Conservation (phyloP, 2,113 vertebrate species). For the Deroptyus accipitrinus region DNA sequence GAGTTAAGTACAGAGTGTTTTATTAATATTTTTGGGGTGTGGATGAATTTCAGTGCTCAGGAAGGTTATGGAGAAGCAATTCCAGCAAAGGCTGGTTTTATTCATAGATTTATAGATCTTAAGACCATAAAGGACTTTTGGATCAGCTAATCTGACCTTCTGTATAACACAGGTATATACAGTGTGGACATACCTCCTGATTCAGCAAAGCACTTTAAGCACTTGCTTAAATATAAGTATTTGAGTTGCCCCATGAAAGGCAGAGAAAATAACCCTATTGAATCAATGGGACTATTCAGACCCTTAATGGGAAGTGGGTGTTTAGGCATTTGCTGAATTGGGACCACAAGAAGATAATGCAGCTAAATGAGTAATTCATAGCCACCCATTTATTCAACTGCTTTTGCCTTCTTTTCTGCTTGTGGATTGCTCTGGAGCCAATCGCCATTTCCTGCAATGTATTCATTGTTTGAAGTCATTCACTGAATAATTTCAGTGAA, state of each 20-base stretch:
- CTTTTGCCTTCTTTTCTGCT: constrained; percentile 66
- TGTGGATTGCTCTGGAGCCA: constrained; percentile 56
- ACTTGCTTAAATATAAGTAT: constrained; percentile 63
- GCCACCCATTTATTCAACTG: constrained; percentile 62
- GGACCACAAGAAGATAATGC: constrained; percentile 59
- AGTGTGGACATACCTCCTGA: constrained; percentile 61
- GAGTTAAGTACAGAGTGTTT: constrained; percentile 58
- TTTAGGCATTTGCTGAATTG: constrained; percentile 60
- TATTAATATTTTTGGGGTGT: constrained; percentile 70
- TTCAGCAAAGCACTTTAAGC: constrained; percentile 65
- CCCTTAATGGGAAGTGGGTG: constrained; percentile 56
- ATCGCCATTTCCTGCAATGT: constrained; percentile 59
- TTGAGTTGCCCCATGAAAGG: constrained; percentile 51
- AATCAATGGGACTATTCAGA: constrained; percentile 67
- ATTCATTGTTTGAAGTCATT: constrained; percentile 67
- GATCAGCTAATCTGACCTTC: constrained; percentile 69
- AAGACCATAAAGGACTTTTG: constrained; percentile 64
- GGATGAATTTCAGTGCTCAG: constrained; percentile 51
- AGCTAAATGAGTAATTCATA: constrained; percentile 66
- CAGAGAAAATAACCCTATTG: constrained; percentile 62
- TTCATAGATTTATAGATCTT: constrained; percentile 68
- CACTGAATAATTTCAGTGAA: constrained; percentile 68
- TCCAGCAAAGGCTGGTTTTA: constrained; percentile 59
- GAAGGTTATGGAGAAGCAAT: constrained; percentile 61
- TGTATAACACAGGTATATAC: constrained; percentile 63